Percentiles rank a stretch among this genome's conserved stretches.
Conservation (phyloP, 2,113 vertebrate species). For the Narcine bancroftii region DNA sequence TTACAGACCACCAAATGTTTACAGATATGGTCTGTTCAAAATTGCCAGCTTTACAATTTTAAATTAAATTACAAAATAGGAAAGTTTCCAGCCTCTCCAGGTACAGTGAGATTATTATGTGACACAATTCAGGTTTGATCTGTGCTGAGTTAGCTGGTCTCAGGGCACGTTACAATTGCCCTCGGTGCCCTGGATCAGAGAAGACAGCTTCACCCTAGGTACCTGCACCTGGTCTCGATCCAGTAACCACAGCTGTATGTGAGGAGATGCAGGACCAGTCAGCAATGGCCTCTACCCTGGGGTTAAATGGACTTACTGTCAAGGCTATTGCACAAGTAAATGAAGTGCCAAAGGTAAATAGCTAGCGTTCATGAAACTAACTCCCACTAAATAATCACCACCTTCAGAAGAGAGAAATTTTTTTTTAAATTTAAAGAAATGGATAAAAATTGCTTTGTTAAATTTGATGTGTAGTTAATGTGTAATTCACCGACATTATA, state of each 20-base stretch:
- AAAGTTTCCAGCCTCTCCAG: background rate
- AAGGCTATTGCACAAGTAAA: background rate
- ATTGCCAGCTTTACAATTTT: background rate
- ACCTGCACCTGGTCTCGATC: background rate
- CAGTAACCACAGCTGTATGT: background rate
- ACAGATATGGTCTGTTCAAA: background rate
- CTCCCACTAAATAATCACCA: background rate
- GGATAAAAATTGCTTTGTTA: background rate
- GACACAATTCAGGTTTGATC: background rate
- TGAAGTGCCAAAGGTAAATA: background rate
- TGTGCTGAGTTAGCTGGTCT: background rate
- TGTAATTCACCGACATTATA: background rate
- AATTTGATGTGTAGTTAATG: background rate
- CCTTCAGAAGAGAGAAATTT: background rate
- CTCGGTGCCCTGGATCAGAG: background rate
- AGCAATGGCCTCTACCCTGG: background rate
- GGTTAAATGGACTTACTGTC: background rate
- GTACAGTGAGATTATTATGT: background rate
- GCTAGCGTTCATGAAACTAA: background rate
- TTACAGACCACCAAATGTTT: background rate
- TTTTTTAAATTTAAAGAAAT: background rate
- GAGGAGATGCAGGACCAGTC: background rate
- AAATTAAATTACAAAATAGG: background rate
- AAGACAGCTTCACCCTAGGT: background rate
- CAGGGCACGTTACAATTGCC: background rate